Conservation (phyloP, 2,888 invertebrate species). For the Alloplasta piceator region DNA sequence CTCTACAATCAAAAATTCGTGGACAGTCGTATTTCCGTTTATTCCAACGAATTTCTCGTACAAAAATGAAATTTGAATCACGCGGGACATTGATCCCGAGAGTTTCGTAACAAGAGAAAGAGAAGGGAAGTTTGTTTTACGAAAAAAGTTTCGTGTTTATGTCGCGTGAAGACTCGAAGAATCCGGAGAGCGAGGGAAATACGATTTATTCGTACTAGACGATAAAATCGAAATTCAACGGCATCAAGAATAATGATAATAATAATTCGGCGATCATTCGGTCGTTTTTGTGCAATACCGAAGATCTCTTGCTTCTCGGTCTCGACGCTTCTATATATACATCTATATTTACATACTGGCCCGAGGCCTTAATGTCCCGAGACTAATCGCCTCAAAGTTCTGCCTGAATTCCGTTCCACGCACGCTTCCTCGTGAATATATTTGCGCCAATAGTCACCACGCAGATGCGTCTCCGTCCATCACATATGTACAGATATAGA, state of each 20-base stretch:
- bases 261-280: conserved; percentile 33
- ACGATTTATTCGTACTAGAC: conserved; percentile 32
- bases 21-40: not conserved
- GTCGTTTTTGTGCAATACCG: conserved; percentile 13
- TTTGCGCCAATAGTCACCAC: conserved; percentile 13
- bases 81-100: not conserved
- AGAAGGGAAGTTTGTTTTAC: not conserved
- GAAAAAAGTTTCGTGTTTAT: not conserved
- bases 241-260: conserved; percentile 1
- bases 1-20: not conserved
- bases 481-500: not conserved
- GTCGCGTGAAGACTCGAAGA: not conserved
- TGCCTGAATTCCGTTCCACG: conserved; percentile 42
- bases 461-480: not conserved
- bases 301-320: conserved; percentile 11
- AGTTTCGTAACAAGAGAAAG: conserved; percentile 19
- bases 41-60: too few relatives aligned
- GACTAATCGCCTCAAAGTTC: conserved; percentile 54
- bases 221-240: conserved; percentile 7
- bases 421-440: conserved; percentile 40
- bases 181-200: conserved; percentile 23
- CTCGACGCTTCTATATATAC: conserved; percentile 3
- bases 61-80: not conserved
- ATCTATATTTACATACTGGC: conserved; percentile 55
- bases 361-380: conserved; percentile 53